Evolutionary conservation across 2,888 invertebrate genomes (phyloP).

Genomic region (Andrena bicolor): DNA sequence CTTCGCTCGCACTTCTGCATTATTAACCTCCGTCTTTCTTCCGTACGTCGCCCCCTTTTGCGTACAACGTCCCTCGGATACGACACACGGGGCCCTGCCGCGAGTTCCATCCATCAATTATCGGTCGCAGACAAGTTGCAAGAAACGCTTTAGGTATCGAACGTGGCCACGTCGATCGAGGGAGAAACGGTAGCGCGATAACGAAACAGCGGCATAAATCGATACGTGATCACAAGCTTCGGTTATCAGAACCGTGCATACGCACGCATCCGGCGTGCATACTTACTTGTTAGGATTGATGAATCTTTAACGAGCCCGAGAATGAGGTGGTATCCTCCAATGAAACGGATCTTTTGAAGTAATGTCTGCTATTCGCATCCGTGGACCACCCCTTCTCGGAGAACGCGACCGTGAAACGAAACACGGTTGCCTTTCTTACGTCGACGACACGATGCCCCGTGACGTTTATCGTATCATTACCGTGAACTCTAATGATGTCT

Average conservation of each 20-base stretch:
- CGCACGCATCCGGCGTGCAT: constrained; percentile 25
- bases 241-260: constrained; percentile 42
- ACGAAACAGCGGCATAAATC: constrained; percentile 59
- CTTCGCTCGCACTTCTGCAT: constrained; percentile 46
- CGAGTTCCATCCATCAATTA: constrained; percentile 17
- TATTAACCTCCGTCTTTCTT: constrained; percentile 51
- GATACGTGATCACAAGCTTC: constrained; percentile 68
- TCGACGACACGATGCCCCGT: constrained; percentile 15
- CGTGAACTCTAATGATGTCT: constrained; percentile 38
- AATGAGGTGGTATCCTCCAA: constrained; percentile 13
- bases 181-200: constrained; percentile 45
- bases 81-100: neutral
- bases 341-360: constrained; percentile 41
- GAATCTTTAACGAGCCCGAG: constrained; percentile 56
- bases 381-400: constrained; percentile 55
- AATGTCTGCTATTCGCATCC: constrained; percentile 58
- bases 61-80: constrained; percentile 2
- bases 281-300: constrained; percentile 29
- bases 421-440: constrained; percentile 63
- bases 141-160: constrained; percentile 29
- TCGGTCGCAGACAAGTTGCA: constrained; percentile 15
- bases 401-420: constrained; percentile 33
- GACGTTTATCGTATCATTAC: constrained; percentile 45
- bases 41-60: neutral
- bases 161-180: constrained; percentile 6